These are phyloP conservation scores for Agrilus planipennis DNA, from an alignment of 1,140 invertebrate genomes.

Conservation along the genomic window DNA sequence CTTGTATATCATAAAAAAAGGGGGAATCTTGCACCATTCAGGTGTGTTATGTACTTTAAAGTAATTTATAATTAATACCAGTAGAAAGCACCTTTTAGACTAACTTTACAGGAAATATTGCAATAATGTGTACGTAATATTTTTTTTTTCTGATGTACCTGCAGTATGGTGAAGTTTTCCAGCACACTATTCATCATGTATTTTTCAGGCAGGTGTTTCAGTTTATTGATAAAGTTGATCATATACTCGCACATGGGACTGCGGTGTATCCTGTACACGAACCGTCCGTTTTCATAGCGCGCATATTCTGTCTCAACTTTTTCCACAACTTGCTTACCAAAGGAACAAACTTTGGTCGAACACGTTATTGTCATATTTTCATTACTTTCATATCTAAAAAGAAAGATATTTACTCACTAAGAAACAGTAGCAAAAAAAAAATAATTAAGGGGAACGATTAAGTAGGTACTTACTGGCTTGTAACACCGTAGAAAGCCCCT, in stretches of 20 bases:
- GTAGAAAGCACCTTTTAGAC: too few species aligned
- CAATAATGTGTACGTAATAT: too few species aligned
- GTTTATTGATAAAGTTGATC: slow-evolving; percentile 99
- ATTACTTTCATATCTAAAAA: slow-evolving; percentile 87
- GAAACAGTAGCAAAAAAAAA: slow-evolving; percentile 2
- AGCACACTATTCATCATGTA: slow-evolving; percentile 99
- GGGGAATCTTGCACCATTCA: too few species aligned
- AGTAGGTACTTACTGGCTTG: slow-evolving; percentile 81
- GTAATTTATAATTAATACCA: too few species aligned
- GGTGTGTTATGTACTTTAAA: too few species aligned
- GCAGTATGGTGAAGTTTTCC: slow-evolving; percentile 98
- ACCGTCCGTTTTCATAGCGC: slow-evolving; percentile 88
- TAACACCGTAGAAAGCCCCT: slow-evolving; percentile 92
- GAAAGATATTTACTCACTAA: slow-evolving; percentile 11
- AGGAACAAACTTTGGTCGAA: slow-evolving; percentile 99
- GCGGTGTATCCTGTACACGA: slow-evolving; percentile 91
- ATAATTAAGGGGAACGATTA: background rate
- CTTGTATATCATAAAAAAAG: too few species aligned
- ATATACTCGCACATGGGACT: slow-evolving; percentile 99
- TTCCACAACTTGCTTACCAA: slow-evolving; percentile 98
- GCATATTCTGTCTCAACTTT: slow-evolving; percentile 98
- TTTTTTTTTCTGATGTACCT: too few species aligned
- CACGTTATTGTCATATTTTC: slow-evolving; percentile 98
- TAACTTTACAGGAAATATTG: too few species aligned
- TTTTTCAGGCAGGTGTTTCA: slow-evolving; percentile 96